These are phyloP conservation scores for Forbesichthys papilliferus DNA, from an alignment of 2,113 vertebrate genomes.

Conservation along the genomic window DNA sequence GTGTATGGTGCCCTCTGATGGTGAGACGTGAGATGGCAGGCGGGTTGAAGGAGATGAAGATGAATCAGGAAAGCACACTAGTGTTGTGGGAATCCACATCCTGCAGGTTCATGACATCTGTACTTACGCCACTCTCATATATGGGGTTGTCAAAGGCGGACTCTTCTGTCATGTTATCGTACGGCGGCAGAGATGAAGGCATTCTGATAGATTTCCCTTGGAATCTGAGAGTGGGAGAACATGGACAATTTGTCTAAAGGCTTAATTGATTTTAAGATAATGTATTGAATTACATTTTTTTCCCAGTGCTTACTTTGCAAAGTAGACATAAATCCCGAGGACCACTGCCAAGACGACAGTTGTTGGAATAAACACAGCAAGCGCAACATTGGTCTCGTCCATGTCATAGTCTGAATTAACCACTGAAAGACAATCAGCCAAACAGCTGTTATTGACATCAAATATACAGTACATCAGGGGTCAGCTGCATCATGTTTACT, in stretches of 20 bases:
- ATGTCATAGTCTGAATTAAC: slow-evolving; percentile 79
- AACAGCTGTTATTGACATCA: not conserved
- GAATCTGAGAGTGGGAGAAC: slow-evolving; percentile 73
- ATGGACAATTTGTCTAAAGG: not conserved
- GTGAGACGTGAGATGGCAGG: slow-evolving; percentile 48
- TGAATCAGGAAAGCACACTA: slow-evolving; percentile 74
- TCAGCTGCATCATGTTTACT: not conserved
- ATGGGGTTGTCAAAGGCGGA: slow-evolving; percentile 94
- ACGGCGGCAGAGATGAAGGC: slow-evolving; percentile 80
- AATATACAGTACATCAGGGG: not conserved
- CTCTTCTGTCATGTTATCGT: slow-evolving; percentile 92
- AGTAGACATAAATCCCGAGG: slow-evolving; percentile 87
- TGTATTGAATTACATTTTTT: not conserved
- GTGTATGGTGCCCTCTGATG: slow-evolving; percentile 58
- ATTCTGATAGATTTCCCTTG: slow-evolving; percentile 87
- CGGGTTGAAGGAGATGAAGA: slow-evolving; percentile 32
- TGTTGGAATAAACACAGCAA: slow-evolving; percentile 88
- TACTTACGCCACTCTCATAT: slow-evolving; percentile 96
- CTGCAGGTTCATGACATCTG: slow-evolving; percentile 68
- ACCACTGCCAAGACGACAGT: slow-evolving; percentile 83
- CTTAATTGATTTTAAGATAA: slow-evolving; percentile 6
- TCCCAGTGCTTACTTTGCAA: slow-evolving; percentile 85
- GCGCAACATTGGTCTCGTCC: slow-evolving; percentile 84
- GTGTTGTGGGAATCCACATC: slow-evolving; percentile 76
- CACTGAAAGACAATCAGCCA: slow-evolving; percentile 53